Evolutionary conservation across 2,113 vertebrate genomes (phyloP), one percentile per base, ranked within the genome.

Genomic region (Prochilodus magdalenae): DNA sequence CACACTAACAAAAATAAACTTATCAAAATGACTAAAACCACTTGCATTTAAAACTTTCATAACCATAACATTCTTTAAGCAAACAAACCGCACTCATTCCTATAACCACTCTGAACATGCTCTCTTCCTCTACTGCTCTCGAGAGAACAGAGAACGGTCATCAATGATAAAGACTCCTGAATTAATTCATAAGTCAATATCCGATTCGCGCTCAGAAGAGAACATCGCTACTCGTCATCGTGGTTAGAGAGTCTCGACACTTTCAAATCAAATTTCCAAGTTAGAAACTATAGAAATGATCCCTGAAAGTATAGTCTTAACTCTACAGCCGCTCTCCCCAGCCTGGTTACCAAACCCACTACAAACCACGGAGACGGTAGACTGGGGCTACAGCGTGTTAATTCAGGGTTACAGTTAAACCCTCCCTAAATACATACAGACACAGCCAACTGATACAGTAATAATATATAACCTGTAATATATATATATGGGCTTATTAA

Each of bases 91-190:
- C n/a, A n/a, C n/a, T n/a, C n/a, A n/a, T n/a, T n/a, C n/a, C n/a
- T 77, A 80, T 75, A 62, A 75, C 55, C 91, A 91, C 90, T 93
- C 90, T 80, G 92, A 87, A 22, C 80, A 84, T 84, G 79, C 83
- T 70, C 27, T 7, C 2, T 0, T 80, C 91, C 80, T 90, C 90
- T 63, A 1, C 40, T 8, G 11, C 8, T 10, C 8, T 44, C 1
- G 1, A 12, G 13, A 62, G 12, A 62, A 5, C 5, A 55, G 53
- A 22, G 53, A 55, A 55, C 20, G 53, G 53, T 55, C 53, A 55
- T 55, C 53, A 55, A 55, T 55, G 53, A 22, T 7, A 55, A 55
- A 55, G 20, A 20, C 20, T 22, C 20, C 5, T 55, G 53, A 55
- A 16, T 1, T 22, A 7, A 22, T 16, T 55, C 53, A 55, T 22